Evolutionary conservation across 2,113 vertebrate species (phyloP).

Genomic region (Eublepharis macularius): DNA sequence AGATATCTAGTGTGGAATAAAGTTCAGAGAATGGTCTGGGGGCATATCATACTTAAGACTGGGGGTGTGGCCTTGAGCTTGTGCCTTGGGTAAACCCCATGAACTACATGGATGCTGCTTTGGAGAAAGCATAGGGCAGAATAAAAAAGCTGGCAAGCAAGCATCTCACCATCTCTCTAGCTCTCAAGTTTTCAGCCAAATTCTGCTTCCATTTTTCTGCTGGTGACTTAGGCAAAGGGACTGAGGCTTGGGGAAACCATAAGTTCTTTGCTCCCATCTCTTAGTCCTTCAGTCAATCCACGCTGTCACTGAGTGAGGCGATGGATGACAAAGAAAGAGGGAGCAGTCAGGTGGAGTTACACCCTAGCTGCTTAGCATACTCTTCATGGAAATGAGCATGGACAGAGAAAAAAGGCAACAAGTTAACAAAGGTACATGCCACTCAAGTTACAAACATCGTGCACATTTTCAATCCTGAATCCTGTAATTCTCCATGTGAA

Average conservation of each 20-base stretch:
- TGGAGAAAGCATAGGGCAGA: neutral
- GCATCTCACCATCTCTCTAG: neutral
- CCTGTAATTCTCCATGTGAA: neutral
- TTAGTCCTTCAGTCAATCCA: neutral
- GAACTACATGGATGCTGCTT: neutral
- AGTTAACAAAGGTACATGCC: neutral
- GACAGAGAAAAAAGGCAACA: neutral
- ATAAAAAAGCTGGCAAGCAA: too few relatives aligned
- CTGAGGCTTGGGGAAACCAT: neutral
- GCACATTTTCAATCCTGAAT: neutral
- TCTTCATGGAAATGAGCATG: neutral
- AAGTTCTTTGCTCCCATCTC: neutral
- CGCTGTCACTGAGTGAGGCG: neutral
- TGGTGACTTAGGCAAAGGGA: neutral
- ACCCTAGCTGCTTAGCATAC: too few relatives aligned
- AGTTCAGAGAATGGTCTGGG: neutral
- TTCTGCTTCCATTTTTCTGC: too few relatives aligned
- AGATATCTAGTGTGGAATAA: neutral
- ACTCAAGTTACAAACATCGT: neutral
- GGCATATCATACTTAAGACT: neutral
- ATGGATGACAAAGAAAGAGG: too few relatives aligned
- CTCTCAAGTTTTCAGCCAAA: too few relatives aligned
- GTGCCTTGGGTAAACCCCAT: neutral
- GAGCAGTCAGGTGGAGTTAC: neutral
- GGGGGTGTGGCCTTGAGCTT: too few relatives aligned